Base-by-base conservation (phyloP, 2,888 invertebrate species). In the Chesias legatella region DNA sequence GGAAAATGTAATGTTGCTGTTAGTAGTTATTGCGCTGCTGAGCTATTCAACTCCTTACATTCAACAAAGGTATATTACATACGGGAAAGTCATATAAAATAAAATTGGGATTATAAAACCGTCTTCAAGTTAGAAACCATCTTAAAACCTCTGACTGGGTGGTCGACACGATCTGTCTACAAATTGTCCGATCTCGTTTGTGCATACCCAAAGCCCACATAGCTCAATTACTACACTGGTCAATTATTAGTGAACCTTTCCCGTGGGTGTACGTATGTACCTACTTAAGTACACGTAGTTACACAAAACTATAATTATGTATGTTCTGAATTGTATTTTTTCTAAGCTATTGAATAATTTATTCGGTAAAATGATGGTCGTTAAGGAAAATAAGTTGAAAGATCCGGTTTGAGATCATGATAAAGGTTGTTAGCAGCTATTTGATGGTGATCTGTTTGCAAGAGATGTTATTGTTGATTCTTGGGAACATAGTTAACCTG, bases 211-310 rank as follows among this genome's bases (percentile, higher is more conserved):
- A 45, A 38, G 52, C 56, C 63, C 54, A 64, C 67, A 70, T 68
- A 72, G 65, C 67, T 76, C 73, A 69, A 76, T 79, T 74, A 79
- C 68, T 59, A 53, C 13, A 58, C 60, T 63, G 59, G 58, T 68
- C 76, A 72, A 77, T 78, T 74, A 79, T 73, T 71, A 69, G 65
- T 60, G 60, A 75, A 70, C 63, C 64, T 66, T 73, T 79, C 72
- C 70, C 68, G 72, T 72, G 65, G 60, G 59, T 53, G 45, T 58
- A 51, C 49, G 48, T 36, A 43, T 33, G 38, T 40, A 48, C 54
- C 54, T 60, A 58, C 60, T 63, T 64, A 57, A 34, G 23, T 40
- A 7, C 23, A 29, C 43, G 26, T 43, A 26, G 29, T 37, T 37
- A 33, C 28, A 30, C 23, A 23, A 32, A 6, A 58, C 53, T 57